Base-by-base conservation (phyloP, 2,888 invertebrate genomes). In the Amphipyra berbera region DNA sequence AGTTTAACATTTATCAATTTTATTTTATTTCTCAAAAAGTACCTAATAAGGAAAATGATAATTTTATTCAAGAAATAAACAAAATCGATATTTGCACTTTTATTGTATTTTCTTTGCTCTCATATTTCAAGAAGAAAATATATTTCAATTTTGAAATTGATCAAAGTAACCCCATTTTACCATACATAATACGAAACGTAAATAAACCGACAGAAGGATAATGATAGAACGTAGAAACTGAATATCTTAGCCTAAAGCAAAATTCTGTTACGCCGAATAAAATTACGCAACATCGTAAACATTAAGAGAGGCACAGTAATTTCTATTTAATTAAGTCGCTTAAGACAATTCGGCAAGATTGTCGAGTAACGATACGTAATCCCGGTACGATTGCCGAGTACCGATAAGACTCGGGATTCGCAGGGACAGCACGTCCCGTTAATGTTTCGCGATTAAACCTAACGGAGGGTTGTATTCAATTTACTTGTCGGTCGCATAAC, bases 241-340 rank as follows among this genome's bases (percentile, higher is more conserved):
- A 13, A 41, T 12, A 41, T 54, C 46, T 13, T n/a, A 8, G 35
- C 62, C 42, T 27, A 37, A 42, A 49, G 48, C 49, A 6, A 61
- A 60, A 35, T 62, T 54, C 40, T 54, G 53, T 8, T 41, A 35
- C 60, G 1, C 30, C 38, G 68, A 61, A 21, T 6, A 27, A 6
- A 55, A 42, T 55, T 63, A 55, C 47, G n/a, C 44, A 47, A 64
- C 21, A 57, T 5, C 12, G 8, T 47, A 15, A 42, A 37, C n/a
- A 27, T 48, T 50, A 45, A 15, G 7, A 15, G 42, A 53, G 37
- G 55, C 12, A 54, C 27, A 38, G 13, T 66, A 45, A 55, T 46
- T 65, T 68, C 45, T 21, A 66, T 73, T 73, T 45, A 66, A 66
- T 67, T 60, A 53, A 56, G 41, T 60, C 30, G 15, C 12, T 54